Evolutionary conservation across 2,888 invertebrate species (phyloP).

Genomic region (Eupithecia centaureata): DNA sequence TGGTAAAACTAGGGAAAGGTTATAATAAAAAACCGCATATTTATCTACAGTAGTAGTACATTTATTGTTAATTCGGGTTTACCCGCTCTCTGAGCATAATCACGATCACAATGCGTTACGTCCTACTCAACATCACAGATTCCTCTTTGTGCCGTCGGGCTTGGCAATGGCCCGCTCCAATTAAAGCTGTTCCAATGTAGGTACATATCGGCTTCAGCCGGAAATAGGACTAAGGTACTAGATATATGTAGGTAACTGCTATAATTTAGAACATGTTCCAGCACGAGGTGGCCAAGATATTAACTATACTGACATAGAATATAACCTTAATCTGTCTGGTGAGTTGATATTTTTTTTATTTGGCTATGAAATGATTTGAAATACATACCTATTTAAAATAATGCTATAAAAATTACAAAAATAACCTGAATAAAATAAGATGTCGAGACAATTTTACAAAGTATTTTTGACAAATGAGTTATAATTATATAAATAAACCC

Average conservation of each 20-base stretch:
- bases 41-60: conserved; percentile 39
- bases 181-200: background rate
- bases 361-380: background rate
- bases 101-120: conserved; percentile 60
- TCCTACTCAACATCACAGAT: conserved; percentile 75
- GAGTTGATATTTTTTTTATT: background rate
- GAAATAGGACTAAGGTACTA: background rate
- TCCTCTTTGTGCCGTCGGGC: conserved; percentile 18
- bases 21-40: conserved; percentile 39
- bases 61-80: conserved; percentile 58
- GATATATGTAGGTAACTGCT: background rate
- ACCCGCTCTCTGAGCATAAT: conserved; percentile 75
- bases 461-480: background rate
- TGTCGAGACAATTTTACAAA: too few relatives aligned
- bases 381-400: too few relatives aligned
- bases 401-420: too few relatives aligned
- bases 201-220: background rate
- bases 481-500: background rate
- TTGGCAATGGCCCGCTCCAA: background rate
- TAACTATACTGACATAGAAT: background rate
- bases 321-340: background rate
- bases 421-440: too few relatives aligned
- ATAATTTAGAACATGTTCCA: background rate
- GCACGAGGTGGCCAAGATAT: background rate
- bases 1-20: background rate